These are phyloP conservation scores for Peromyscus polionotus DNA, from an alignment of 2,113 vertebrate species.

Conservation along the genomic window DNA sequence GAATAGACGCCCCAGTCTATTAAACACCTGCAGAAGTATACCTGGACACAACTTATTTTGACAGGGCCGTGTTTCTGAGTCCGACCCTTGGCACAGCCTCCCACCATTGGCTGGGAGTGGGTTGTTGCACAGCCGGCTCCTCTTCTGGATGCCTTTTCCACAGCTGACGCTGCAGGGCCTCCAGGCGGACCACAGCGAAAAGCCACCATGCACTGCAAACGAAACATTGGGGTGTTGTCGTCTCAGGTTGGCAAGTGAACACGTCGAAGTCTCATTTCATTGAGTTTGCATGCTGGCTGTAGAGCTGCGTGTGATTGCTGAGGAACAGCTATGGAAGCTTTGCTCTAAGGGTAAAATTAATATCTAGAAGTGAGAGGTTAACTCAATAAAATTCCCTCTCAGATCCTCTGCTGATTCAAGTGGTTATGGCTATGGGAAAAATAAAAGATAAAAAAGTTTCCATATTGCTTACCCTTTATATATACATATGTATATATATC, in stretches of 20 bases:
- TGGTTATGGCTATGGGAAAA: neutral
- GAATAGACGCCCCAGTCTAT: neutral
- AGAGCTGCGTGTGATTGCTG: neutral
- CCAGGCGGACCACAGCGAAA: slow-evolving; percentile 96
- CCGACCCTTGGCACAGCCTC: slow-evolving; percentile 88
- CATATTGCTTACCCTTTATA: neutral
- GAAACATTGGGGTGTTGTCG: neutral
- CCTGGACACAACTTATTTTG: slow-evolving; percentile 94
- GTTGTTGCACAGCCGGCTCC: slow-evolving; percentile 92
- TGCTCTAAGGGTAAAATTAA: neutral
- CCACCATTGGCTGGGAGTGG: slow-evolving; percentile 96
- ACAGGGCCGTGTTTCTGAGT: slow-evolving; percentile 90
- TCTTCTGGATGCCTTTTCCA: slow-evolving; percentile 92
- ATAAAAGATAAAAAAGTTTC: neutral
- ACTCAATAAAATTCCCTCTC: neutral
- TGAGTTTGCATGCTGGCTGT: neutral
- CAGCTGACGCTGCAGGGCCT: slow-evolving; percentile 94
- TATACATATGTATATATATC: neutral
- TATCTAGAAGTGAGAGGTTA: neutral
- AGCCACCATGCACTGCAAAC: slow-evolving; percentile 94
- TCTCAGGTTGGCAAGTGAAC: neutral
- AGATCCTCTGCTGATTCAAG: neutral
- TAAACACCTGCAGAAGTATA: slow-evolving; percentile 72
- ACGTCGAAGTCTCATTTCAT: neutral
- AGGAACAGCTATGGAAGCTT: neutral